Evolutionary conservation across 2,113 vertebrate genomes (phyloP).

Genomic region (Sebastes fasciatus): DNA sequence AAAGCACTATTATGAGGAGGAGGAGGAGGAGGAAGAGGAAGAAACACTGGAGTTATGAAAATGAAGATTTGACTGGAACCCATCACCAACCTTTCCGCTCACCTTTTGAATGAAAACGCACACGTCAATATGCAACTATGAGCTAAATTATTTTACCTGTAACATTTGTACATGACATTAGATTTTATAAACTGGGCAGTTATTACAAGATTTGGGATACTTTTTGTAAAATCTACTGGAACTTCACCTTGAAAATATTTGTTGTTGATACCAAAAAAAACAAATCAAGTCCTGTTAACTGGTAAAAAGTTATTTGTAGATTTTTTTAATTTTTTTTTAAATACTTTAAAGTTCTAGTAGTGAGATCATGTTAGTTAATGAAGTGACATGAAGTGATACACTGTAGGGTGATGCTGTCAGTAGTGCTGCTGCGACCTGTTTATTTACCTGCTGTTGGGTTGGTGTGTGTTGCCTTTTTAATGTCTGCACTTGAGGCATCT

Average conservation of each 20-base stretch:
- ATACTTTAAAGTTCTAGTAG: neutral
- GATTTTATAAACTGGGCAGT: conserved; percentile 30
- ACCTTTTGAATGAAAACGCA: conserved; percentile 4
- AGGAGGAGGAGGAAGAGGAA: conserved; percentile 18
- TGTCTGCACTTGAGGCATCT: conserved; percentile 6
- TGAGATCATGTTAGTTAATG: neutral
- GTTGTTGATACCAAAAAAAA: conserved; percentile 47
- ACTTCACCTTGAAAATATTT: conserved; percentile 9
- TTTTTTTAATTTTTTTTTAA: neutral
- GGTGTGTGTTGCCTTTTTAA: conserved; percentile 8
- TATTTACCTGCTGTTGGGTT: neutral
- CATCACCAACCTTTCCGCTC: conserved; percentile 21
- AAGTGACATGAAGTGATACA: neutral
- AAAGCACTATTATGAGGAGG: conserved; percentile 19
- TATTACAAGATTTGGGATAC: neutral
- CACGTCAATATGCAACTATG: conserved; percentile 52
- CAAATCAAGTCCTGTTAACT: conserved; percentile 28
- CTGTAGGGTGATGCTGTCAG: neutral
- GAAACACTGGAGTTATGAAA: conserved; percentile 64
- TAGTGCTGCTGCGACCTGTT: neutral
- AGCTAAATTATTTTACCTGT: conserved; percentile 66
- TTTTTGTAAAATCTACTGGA: conserved; percentile 13
- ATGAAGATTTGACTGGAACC: conserved; percentile 20
- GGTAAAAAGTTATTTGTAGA: neutral
- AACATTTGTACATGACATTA: conserved; percentile 61